Percentiles rank a stretch among this genome's conserved stretches.
phyloP scores from a whole-genome alignment of 2,113 vertebrate species.

The Rostratula benghalensis region DNA sequence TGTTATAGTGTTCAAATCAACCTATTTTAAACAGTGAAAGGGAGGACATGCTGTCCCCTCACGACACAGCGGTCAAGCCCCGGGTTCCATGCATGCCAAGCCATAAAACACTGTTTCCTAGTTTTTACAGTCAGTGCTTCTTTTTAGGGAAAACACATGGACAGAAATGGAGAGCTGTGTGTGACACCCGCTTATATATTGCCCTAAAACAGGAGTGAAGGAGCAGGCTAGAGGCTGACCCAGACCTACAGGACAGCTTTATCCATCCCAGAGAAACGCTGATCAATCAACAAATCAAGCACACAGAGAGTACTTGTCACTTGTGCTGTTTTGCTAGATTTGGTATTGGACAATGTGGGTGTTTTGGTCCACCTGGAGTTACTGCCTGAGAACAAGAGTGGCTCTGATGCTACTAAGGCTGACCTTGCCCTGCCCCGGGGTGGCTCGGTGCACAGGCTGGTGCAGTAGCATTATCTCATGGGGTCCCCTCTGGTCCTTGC shows the following conservation, averaged over 20 bases:
- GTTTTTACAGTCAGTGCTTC: not conserved
- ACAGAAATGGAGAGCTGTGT: not conserved
- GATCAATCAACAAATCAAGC: not conserved
- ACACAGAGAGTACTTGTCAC: not conserved
- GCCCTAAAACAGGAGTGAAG: not conserved
- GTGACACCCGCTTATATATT: not conserved
- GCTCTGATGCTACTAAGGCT: rapidly evolving
- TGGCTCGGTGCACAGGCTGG: not conserved
- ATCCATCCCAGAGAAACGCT: not conserved
- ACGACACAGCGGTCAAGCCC: not conserved
- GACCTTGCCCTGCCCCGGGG: not conserved
- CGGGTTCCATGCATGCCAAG: not conserved
- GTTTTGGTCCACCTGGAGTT: not conserved
- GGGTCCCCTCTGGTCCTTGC: rapidly evolving
- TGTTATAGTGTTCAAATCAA: not conserved
- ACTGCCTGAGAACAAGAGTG: not conserved
- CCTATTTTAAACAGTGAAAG: conserved; percentile 9
- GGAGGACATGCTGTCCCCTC: conserved; percentile 7
- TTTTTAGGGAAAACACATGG: not conserved
- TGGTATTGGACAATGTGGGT: not conserved
- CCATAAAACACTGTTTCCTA: not conserved
- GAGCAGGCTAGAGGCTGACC: not conserved
- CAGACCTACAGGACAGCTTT: not conserved
- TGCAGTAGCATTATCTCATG: too few species aligned
- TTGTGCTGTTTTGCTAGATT: not conserved